phyloP scores from a whole-genome alignment of 2,113 vertebrate genomes.

The Lates calcarifer region DNA sequence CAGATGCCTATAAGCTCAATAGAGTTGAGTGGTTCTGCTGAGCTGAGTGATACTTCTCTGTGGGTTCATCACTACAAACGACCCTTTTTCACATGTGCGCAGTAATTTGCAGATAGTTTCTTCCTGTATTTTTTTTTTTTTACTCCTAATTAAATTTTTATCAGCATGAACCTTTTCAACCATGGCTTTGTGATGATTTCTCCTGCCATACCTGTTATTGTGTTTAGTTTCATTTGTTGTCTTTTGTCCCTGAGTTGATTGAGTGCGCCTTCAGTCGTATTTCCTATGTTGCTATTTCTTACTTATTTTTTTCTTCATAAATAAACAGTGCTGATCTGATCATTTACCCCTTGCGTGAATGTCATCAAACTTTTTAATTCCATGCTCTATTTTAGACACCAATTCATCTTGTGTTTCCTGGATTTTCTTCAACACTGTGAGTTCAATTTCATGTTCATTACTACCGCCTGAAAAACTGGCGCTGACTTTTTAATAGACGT shows the following conservation, averaged over 20 bases:
- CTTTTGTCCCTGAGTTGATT: not conserved
- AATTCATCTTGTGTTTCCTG: conserved; percentile 13
- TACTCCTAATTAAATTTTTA: not conserved
- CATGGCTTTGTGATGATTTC: not conserved
- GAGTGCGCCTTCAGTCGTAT: not conserved
- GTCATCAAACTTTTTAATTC: conserved; percentile 60
- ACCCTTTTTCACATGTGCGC: not conserved
- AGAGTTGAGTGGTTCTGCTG: not conserved
- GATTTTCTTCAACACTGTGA: conserved; percentile 13
- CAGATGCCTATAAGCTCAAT: not conserved
- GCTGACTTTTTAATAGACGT: not conserved
- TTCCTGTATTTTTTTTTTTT: no score
- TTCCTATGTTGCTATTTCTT: not conserved
- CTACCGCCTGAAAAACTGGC: not conserved
- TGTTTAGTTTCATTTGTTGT: conserved; percentile 13
- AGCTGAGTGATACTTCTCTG: no score
- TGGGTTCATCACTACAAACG: not conserved
- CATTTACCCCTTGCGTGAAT: conserved; percentile 43
- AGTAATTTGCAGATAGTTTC: no score
- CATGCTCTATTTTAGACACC: conserved; percentile 45
- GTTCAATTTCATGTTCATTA: conserved; percentile 25
- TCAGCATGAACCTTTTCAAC: conserved; percentile 12
- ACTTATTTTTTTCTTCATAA: not conserved
- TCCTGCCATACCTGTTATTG: not conserved
- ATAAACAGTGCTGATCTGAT: conserved; percentile 38